phyloP scores from a whole-genome alignment of 2,113 vertebrate genomes.

The Pseudorasbora parva region DNA sequence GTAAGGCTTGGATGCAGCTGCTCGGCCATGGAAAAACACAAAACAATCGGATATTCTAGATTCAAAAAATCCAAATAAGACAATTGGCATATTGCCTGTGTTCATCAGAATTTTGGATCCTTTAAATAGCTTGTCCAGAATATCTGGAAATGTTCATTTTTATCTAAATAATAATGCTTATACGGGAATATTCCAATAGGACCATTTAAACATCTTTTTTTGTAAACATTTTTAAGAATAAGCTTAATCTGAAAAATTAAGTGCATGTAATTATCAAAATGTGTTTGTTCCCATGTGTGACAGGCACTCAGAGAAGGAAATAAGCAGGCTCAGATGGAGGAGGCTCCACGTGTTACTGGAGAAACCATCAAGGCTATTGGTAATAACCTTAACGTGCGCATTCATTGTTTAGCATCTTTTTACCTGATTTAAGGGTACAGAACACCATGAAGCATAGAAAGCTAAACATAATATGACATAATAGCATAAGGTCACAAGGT shows the following conservation, averaged over 20 bases:
- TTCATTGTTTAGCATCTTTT: not conserved
- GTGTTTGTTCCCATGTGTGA: slow-evolving; percentile 19
- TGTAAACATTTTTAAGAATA: not conserved
- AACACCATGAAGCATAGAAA: not conserved
- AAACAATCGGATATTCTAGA: not conserved
- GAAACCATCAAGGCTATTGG: slow-evolving; percentile 90
- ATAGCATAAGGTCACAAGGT: not conserved
- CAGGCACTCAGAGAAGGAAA: slow-evolving; percentile 87
- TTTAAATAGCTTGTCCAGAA: not conserved
- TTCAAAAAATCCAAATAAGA: not conserved
- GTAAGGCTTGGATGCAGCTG: no score
- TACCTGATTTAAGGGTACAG: not conserved
- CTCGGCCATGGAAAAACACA: no score
- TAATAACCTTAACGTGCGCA: slow-evolving; percentile 59
- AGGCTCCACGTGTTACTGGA: slow-evolving; percentile 90
- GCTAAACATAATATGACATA: not conserved
- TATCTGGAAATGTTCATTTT: not conserved
- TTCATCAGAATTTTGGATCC: not conserved
- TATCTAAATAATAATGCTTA: not conserved
- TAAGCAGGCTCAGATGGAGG: slow-evolving; percentile 86
- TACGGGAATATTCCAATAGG: not conserved
- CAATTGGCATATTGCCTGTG: not conserved
- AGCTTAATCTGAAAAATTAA: no score
- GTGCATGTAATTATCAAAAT: not conserved
- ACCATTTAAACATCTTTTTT: not conserved